These are phyloP conservation scores for Amblyornis subalaris DNA, from an alignment of 2,113 vertebrate species.

Conservation along the genomic window DNA sequence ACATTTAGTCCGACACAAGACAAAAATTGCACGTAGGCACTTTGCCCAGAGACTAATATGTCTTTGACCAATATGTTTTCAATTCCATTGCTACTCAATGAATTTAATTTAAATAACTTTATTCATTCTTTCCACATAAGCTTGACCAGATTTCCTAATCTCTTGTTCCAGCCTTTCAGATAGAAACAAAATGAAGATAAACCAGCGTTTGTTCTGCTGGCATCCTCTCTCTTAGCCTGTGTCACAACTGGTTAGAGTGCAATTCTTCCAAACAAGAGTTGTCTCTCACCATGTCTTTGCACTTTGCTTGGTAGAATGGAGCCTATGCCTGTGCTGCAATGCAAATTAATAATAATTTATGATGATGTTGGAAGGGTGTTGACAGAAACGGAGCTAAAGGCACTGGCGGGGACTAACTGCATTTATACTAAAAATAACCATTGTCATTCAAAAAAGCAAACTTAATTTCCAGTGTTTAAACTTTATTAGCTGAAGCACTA, in stretches of 20 bases:
- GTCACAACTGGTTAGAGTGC: conserved; percentile 14
- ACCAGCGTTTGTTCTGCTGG: background rate
- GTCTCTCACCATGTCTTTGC: conserved; percentile 29
- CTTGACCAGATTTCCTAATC: background rate
- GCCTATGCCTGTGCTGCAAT: background rate
- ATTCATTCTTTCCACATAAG: background rate
- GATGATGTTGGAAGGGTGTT: conserved; percentile 5
- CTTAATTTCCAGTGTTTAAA: background rate
- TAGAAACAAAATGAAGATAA: background rate
- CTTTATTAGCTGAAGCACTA: background rate
- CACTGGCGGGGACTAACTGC: background rate
- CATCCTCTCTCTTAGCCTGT: background rate
- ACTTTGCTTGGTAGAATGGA: background rate
- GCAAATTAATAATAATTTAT: conserved; percentile 7
- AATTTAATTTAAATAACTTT: background rate
- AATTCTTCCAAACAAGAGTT: background rate
- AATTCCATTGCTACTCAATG: background rate
- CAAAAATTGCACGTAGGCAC: rapidly evolving
- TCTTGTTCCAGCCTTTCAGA: background rate
- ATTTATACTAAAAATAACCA: conserved; percentile 17
- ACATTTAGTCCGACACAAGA: background rate
- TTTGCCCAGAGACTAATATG: background rate
- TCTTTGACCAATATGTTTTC: background rate
- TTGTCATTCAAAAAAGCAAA: background rate
- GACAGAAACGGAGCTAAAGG: background rate